Evolutionary conservation across 2,888 invertebrate species (phyloP).

Genomic region (Calliphora vomitoria): DNA sequence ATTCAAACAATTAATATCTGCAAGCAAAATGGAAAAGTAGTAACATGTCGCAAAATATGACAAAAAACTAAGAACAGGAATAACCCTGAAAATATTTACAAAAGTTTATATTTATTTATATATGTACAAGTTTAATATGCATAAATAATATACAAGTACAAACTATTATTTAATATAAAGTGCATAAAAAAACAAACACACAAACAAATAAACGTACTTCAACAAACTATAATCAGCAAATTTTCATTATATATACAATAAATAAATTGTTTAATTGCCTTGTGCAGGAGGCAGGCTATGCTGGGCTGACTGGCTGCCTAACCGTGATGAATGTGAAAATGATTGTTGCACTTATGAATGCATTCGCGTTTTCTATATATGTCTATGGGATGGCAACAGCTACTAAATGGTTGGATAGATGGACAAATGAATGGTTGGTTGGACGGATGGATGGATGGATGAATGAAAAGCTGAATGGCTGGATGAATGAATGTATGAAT

Average conservation of each 20-base stretch:
- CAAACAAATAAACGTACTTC: not conserved
- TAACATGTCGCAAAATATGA: too few relatives aligned
- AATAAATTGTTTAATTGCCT: slow-evolving; percentile 69
- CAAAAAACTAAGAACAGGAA: too few relatives aligned
- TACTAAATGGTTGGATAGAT: slow-evolving; percentile 10
- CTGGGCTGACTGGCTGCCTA: too few relatives aligned
- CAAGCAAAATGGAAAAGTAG: too few relatives aligned
- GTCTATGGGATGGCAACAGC: not conserved
- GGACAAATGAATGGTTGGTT: not conserved
- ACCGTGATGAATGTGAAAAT: slow-evolving; percentile 30
- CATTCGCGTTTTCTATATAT: not conserved
- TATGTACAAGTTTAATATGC: too few relatives aligned
- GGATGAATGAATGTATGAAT: slow-evolving; percentile 14
- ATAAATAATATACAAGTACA: not conserved
- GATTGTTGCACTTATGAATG: slow-evolving; percentile 17
- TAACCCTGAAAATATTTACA: too few relatives aligned
- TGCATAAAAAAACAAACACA: not conserved
- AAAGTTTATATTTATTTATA: too few relatives aligned
- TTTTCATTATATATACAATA: slow-evolving; percentile 37
- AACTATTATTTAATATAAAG: slow-evolving; percentile 60
- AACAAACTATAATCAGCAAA: slow-evolving; percentile 62
- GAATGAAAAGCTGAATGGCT: slow-evolving; percentile 25
- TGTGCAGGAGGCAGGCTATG: not conserved
- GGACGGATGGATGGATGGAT: not conserved
- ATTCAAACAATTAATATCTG: too few relatives aligned